Percentiles rank a stretch among this genome's conserved stretches.
Conservation (phyloP, 2,797 vertebrate species). For the Pipistrellus pygmaeus region DNA sequence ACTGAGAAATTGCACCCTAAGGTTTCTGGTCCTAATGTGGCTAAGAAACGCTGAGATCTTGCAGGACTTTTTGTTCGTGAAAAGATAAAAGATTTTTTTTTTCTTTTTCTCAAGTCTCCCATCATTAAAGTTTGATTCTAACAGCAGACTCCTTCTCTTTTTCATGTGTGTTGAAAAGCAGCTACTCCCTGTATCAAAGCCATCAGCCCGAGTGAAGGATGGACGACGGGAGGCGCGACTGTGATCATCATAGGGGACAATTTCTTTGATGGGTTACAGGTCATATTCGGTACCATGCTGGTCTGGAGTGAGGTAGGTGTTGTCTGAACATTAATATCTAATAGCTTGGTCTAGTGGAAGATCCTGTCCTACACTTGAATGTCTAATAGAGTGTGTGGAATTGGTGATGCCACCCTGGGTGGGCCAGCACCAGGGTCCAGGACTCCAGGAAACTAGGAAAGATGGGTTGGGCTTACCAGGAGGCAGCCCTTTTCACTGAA, state of each 20-base stretch:
- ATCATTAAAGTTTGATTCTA: conserved; percentile 90
- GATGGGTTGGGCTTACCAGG: background rate
- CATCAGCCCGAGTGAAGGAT: conserved; percentile 99
- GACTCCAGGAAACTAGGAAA: conserved; percentile 18
- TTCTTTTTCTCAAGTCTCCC: conserved; percentile 87
- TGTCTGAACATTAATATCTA: conserved; percentile 88
- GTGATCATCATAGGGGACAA: conserved; percentile 99
- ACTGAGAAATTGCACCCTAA: conserved; percentile 59
- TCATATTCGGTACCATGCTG: conserved; percentile 99
- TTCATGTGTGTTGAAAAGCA: conserved; percentile 92
- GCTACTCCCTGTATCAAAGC: conserved; percentile 99
- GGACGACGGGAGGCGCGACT: conserved; percentile 99
- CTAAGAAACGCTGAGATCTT: conserved; percentile 75
- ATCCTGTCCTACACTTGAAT: conserved; percentile 76
- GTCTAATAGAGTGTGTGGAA: conserved; percentile 67
- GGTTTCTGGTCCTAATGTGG: conserved; percentile 56
- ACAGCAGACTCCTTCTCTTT: conserved; percentile 89
- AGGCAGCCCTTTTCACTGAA: background rate
- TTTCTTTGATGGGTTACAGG: conserved; percentile 99
- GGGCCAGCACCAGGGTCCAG: conserved; percentile 6
- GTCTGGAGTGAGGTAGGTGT: conserved; percentile 99
- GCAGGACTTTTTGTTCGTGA: conserved; percentile 85
- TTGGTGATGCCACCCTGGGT: conserved; percentile 54
- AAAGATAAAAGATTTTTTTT: conserved; percentile 87
- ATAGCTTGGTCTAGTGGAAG: conserved; percentile 85